Evolutionary conservation across 2,113 vertebrate genomes (phyloP).

Genomic region (Trichechus manatus): DNA sequence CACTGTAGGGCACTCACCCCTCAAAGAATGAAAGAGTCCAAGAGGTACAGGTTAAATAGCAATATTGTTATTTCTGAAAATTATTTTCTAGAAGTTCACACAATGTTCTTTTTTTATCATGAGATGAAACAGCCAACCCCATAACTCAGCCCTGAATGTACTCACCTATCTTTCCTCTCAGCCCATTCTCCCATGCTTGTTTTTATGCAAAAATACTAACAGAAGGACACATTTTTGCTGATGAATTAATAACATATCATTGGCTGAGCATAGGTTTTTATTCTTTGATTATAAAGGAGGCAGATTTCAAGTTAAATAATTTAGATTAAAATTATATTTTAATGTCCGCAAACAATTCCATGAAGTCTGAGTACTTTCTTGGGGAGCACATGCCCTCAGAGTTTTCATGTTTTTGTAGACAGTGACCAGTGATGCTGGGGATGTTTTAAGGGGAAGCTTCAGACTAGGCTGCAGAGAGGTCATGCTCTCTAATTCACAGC

Average conservation of each 20-base stretch:
- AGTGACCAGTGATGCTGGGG: accelerated
- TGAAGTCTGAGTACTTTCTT: neutral
- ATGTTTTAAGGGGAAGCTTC: neutral
- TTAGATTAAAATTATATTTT: slow-evolving; percentile 6
- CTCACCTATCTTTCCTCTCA: neutral
- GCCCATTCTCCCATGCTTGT: neutral
- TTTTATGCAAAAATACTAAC: neutral
- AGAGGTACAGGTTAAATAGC: neutral
- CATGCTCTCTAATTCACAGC: neutral
- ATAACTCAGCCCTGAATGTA: neutral
- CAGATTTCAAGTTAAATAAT: neutral
- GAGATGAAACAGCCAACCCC: neutral
- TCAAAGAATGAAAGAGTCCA: slow-evolving; percentile 20
- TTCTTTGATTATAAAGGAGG: neutral
- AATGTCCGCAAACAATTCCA: neutral
- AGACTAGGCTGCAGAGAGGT: neutral
- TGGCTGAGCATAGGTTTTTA: neutral
- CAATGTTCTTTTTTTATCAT: neutral
- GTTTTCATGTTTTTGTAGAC: neutral
- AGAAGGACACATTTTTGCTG: neutral
- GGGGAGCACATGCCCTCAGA: neutral
- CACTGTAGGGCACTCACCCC: neutral
- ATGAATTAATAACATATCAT: neutral
- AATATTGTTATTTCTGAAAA: slow-evolving; percentile 35
- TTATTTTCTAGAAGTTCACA: slow-evolving; percentile 8